phyloP scores from a whole-genome alignment of 2,888 invertebrate species.

The Reticulitermes lucifugus region DNA sequence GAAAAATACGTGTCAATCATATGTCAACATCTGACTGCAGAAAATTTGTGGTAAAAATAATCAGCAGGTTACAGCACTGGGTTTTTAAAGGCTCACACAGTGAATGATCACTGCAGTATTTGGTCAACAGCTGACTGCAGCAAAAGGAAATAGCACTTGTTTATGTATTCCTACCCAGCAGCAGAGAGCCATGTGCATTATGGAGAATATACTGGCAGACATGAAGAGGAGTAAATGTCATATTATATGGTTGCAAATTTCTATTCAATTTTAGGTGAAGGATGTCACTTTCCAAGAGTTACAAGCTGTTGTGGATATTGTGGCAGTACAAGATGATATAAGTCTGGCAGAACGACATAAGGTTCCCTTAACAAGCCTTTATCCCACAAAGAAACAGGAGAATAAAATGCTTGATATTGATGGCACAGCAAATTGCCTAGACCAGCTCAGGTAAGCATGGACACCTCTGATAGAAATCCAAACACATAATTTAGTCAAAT shows the following conservation, averaged over 20 bases:
- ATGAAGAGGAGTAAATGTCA: neutral
- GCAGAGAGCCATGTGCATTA: too few species aligned
- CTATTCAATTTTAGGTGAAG: slow-evolving; percentile 26
- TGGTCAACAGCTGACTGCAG: too few species aligned
- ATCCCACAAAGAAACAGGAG: slow-evolving; percentile 42
- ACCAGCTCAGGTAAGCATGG: slow-evolving; percentile 18
- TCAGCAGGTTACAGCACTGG: too few species aligned
- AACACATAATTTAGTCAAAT: too few species aligned
- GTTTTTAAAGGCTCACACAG: neutral
- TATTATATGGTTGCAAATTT: neutral
- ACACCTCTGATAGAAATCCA: too few species aligned
- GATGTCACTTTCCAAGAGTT: slow-evolving; percentile 30
- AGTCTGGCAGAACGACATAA: slow-evolving; percentile 39
- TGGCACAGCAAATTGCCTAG: slow-evolving; percentile 31
- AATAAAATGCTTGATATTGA: neutral
- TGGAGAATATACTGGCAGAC: too few species aligned
- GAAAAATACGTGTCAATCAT: neutral
- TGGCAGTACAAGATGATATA: slow-evolving; percentile 44
- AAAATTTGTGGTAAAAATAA: too few species aligned
- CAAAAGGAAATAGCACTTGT: too few species aligned
- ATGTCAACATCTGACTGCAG: too few species aligned
- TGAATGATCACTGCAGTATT: too few species aligned
- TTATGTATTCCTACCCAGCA: too few species aligned
- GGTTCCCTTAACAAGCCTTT: slow-evolving; percentile 27
- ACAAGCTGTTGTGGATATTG: slow-evolving; percentile 30